These are phyloP conservation scores for Cyrtonyx montezumae DNA, from an alignment of 2,113 vertebrate genomes.

Conservation along the genomic window DNA sequence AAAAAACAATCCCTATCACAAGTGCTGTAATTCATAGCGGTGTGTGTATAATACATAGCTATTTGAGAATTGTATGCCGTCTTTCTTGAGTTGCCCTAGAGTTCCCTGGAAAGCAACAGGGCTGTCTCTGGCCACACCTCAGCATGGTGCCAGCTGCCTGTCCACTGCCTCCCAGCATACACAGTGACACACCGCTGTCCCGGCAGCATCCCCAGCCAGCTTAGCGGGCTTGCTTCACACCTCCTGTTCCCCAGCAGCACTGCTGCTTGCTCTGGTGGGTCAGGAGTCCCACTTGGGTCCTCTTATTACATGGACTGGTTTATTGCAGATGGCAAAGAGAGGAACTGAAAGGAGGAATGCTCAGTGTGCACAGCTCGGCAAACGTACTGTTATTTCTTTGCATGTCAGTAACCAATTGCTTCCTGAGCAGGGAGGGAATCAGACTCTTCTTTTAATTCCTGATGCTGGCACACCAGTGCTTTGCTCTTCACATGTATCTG, in stretches of 20 bases:
- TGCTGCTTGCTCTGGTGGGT: background rate
- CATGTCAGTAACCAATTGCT: background rate
- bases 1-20: background rate
- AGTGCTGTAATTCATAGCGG: background rate
- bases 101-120: background rate
- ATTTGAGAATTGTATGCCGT: background rate
- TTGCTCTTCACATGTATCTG: background rate
- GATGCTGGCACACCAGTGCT: background rate
- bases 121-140: background rate
- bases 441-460: background rate
- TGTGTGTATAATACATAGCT: fast-evolving
- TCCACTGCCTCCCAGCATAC: background rate
- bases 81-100: background rate
- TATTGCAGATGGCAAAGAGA: background rate
- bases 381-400: background rate
- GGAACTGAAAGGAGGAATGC: background rate
- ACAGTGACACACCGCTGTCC: background rate
- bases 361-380: background rate
- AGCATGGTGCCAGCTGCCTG: background rate
- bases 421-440: background rate
- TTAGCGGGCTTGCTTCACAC: background rate
- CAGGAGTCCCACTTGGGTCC: background rate
- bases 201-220: background rate
- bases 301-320: background rate
- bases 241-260: background rate